Conservation (phyloP, 1,140 invertebrate species). For the Drosophila ohnishii region DNA sequence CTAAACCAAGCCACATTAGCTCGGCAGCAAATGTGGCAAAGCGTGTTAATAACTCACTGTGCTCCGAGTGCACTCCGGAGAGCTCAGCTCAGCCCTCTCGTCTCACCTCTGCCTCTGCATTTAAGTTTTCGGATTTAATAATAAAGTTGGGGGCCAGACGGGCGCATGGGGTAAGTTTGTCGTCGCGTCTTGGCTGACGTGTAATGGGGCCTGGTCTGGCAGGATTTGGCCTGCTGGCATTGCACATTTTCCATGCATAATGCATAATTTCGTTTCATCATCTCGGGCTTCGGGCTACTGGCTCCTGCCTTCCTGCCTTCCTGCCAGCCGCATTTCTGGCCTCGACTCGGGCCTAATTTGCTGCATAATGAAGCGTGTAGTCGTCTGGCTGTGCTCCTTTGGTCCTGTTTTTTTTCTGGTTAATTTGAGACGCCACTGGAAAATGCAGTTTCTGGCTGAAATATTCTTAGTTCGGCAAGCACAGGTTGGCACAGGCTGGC, state of each 20-base stretch:
- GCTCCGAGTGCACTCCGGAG: constrained; percentile 66
- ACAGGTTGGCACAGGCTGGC: not conserved
- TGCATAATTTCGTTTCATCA: constrained; percentile 79
- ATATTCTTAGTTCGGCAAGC: constrained; percentile 13
- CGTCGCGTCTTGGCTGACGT: constrained; percentile 58
- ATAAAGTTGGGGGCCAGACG: constrained; percentile 58
- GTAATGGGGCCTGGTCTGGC: constrained; percentile 67
- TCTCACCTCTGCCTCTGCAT: constrained; percentile 49
- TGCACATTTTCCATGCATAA: constrained; percentile 75
- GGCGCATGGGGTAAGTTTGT: constrained; percentile 36
- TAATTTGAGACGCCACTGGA: constrained; percentile 21
- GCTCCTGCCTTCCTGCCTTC: constrained; percentile 14
- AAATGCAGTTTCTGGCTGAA: constrained; percentile 35
- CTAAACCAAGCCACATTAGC: constrained; percentile 80
- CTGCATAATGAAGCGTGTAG: constrained; percentile 78
- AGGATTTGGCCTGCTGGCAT: constrained; percentile 42
- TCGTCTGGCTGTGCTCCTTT: constrained; percentile 38
- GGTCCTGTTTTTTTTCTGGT: constrained; percentile 47
- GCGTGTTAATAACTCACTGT: constrained; percentile 80
- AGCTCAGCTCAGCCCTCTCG: constrained; percentile 1
- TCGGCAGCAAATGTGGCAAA: constrained; percentile 79
- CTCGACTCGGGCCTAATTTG: constrained; percentile 73
- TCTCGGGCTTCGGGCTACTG: constrained; percentile 20
- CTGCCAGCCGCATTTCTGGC: constrained; percentile 5
- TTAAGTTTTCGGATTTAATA: constrained; percentile 79